phyloP scores from a whole-genome alignment of 1,140 invertebrate genomes.

The Cecropterus lyciades region DNA sequence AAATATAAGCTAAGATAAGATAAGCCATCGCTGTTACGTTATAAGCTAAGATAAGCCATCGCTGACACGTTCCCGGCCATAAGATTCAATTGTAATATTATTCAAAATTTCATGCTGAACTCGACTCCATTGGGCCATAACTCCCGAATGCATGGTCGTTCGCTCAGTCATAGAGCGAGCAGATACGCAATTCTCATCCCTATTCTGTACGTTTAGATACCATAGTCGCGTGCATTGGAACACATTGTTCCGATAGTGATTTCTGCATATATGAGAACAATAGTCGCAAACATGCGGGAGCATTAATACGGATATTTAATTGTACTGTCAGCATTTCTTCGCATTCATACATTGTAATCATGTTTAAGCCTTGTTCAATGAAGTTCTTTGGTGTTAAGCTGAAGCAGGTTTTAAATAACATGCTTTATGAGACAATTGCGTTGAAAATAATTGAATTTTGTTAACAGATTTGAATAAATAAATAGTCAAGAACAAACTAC shows the following conservation, averaged over 20 bases:
- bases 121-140: constrained; percentile 31
- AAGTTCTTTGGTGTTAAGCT: background rate
- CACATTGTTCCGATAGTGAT: constrained; percentile 36
- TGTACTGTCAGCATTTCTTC: constrained; percentile 24
- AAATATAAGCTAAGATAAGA: too few species aligned
- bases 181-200: constrained; percentile 23
- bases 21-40: too few species aligned
- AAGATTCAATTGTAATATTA: constrained; percentile 16
- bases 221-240: constrained; percentile 20
- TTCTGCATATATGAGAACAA: constrained; percentile 32
- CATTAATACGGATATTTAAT: constrained; percentile 23
- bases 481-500: too few species aligned
- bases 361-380: constrained; percentile 9
- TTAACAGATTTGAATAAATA: too few species aligned
- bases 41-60: background rate
- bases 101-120: constrained; percentile 30
- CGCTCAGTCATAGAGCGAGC: constrained; percentile 16
- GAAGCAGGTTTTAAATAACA: background rate
- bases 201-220: constrained; percentile 24
- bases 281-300: constrained; percentile 26
- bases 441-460: too few species aligned
- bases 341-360: constrained; percentile 23
- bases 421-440: too few species aligned
- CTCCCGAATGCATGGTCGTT: constrained; percentile 29
- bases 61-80: background rate